Evolutionary conservation across 2,113 vertebrate species (phyloP).

Genomic region (Albula glossodonta): DNA sequence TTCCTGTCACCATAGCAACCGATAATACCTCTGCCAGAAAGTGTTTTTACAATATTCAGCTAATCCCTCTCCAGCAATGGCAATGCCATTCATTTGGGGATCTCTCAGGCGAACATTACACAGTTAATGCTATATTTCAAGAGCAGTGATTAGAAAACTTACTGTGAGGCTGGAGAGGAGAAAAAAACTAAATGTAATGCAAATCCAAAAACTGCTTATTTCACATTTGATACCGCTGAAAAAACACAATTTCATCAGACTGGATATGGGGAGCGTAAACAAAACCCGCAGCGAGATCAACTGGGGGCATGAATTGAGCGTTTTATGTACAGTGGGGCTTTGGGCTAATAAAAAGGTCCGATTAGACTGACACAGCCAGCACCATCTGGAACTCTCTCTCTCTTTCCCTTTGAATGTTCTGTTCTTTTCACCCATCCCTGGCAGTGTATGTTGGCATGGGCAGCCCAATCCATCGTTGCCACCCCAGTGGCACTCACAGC

Average conservation of each 20-base stretch:
- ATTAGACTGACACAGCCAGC: no score
- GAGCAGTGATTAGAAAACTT: no score
- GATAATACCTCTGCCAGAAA: slow-evolving; percentile 1
- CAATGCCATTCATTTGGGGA: not conserved
- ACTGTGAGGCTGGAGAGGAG: no score
- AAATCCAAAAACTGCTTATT: not conserved
- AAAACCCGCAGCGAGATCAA: not conserved
- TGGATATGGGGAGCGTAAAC: no score
- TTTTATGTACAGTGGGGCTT: not conserved
- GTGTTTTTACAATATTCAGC: not conserved
- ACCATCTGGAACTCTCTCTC: not conserved
- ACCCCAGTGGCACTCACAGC: no score
- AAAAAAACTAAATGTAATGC: no score
- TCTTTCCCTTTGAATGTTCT: no score
- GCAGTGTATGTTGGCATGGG: no score
- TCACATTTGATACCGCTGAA: not conserved
- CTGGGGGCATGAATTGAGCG: not conserved
- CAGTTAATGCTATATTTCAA: no score
- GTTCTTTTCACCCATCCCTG: no score
- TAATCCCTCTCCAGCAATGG: not conserved
- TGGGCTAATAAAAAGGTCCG: not conserved
- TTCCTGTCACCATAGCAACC: not conserved
- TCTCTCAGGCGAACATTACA: not conserved
- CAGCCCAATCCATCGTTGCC: no score
- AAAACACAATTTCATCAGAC: not conserved